These are phyloP conservation scores for Lepeophtheirus salmonis DNA, from an alignment of 1,140 invertebrate species.

Conservation along the genomic window DNA sequence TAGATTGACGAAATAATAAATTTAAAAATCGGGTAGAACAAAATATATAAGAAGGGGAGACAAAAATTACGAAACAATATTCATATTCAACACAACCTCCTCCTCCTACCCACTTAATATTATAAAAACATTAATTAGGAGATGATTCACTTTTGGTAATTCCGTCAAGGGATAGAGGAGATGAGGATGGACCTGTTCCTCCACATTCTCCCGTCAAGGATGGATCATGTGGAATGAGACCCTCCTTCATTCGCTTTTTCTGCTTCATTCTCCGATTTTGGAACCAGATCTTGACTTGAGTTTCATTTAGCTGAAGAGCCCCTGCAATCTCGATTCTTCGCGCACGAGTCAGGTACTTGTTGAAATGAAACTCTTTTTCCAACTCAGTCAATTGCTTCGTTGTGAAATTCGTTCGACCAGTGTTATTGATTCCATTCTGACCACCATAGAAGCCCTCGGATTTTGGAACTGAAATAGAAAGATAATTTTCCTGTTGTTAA, in stretches of 20 bases:
- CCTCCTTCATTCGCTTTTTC: constrained; percentile 80
- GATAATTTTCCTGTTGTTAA: too few relatives aligned
- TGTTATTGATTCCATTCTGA: constrained; percentile 24
- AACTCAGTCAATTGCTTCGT: constrained; percentile 96
- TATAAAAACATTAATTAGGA: too few relatives aligned
- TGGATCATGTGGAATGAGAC: constrained; percentile 45
- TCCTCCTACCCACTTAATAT: too few relatives aligned
- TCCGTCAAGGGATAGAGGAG: background rate
- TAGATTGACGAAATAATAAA: background rate
- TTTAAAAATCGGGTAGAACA: background rate
- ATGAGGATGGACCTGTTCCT: background rate
- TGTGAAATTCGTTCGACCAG: constrained; percentile 89
- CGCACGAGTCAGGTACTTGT: constrained; percentile 91
- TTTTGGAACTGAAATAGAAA: constrained; percentile 24
- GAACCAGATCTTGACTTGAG: constrained; percentile 83
- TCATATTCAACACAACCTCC: too few relatives aligned
- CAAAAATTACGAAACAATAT: background rate
- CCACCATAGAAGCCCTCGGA: constrained; percentile 23
- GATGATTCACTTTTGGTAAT: background rate
- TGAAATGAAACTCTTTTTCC: constrained; percentile 98
- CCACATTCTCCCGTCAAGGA: constrained; percentile 6
- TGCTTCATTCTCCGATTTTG: constrained; percentile 83
- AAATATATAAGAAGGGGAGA: background rate
- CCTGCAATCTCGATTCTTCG: constrained; percentile 92
- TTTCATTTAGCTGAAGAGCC: constrained; percentile 86